Percentiles rank a stretch among this genome's conserved stretches.
These are phyloP conservation scores for Eretmocerus hayati DNA, from an alignment of 2,888 invertebrate species.

Conservation along the genomic window DNA sequence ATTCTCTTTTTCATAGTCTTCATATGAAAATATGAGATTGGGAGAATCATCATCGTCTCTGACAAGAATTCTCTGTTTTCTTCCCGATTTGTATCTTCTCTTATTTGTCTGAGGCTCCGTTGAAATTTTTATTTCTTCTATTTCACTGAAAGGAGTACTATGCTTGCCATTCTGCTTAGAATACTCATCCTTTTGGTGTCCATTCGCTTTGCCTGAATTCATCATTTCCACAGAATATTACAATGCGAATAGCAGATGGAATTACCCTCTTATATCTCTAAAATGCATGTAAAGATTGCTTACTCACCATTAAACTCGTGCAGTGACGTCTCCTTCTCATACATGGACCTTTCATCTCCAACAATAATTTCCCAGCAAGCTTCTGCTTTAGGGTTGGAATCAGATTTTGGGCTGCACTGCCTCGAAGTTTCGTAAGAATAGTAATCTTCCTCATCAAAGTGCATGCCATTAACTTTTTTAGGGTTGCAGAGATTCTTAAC, in stretches of 20 bases:
- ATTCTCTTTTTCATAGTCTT: constrained; percentile 35
- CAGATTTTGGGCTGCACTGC: constrained; percentile 34
- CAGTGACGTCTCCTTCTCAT: constrained; percentile 9
- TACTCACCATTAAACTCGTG: constrained; percentile 9
- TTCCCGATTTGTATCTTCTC: constrained; percentile 38
- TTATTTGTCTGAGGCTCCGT: constrained; percentile 29
- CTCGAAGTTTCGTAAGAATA: constrained; percentile 37
- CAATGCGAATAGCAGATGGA: not conserved
- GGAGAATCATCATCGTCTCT: constrained; percentile 39
- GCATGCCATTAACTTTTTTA: constrained; percentile 11
- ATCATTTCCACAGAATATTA: not conserved
- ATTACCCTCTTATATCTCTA: no score
- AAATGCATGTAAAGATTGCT: not conserved
- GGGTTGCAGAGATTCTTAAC: constrained; percentile 34
- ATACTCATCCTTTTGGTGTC: not conserved
- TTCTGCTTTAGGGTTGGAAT: constrained; percentile 26
- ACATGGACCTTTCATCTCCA: constrained; percentile 20
- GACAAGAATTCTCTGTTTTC: constrained; percentile 41
- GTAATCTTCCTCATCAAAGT: constrained; percentile 9
- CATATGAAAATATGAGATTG: constrained; percentile 42
- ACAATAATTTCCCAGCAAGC: constrained; percentile 36
- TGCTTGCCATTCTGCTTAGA: not conserved
- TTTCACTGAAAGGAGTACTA: not conserved
- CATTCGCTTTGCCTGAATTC: no score
- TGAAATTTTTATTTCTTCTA: constrained; percentile 10